These are phyloP conservation scores for Desmodus rotundus DNA, from an alignment of 2,113 vertebrate species.

Conservation along the genomic window DNA sequence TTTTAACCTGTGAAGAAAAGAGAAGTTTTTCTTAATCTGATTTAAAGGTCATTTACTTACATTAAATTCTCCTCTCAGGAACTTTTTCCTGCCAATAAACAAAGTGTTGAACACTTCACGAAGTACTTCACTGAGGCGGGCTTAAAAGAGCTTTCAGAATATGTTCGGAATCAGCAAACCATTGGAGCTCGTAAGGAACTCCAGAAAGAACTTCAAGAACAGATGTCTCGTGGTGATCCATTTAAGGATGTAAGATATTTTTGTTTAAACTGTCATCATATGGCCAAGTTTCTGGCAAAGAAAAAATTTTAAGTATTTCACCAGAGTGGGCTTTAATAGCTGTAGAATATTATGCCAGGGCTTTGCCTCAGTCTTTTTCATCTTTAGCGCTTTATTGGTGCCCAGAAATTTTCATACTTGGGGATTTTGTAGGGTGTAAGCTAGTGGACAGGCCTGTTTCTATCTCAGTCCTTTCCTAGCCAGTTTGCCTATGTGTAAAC, in stretches of 20 bases:
- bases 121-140: conserved; percentile 99
- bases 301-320: not conserved
- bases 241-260: conserved; percentile 91
- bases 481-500: not conserved
- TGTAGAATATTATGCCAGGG: not conserved
- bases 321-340: not conserved
- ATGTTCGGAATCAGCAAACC: conserved; percentile 96
- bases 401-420: not conserved
- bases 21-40: not conserved
- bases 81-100: conserved; percentile 98
- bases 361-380: not conserved
- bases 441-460: not conserved
- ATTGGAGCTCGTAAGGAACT: conserved; percentile 97
- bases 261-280: not conserved
- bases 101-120: conserved; percentile 97
- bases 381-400: not conserved
- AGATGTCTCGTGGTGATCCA: conserved; percentile 93
- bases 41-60: not conserved
- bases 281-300: not conserved
- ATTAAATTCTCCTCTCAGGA: conserved; percentile 83
- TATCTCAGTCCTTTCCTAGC: not conserved
- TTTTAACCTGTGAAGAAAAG: not conserved
- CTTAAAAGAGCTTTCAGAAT: conserved; percentile 96
- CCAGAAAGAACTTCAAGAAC: conserved; percentile 97
- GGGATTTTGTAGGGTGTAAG: not conserved